phyloP scores from a whole-genome alignment of 2,113 vertebrate genomes.

The Carassius carassius region DNA sequence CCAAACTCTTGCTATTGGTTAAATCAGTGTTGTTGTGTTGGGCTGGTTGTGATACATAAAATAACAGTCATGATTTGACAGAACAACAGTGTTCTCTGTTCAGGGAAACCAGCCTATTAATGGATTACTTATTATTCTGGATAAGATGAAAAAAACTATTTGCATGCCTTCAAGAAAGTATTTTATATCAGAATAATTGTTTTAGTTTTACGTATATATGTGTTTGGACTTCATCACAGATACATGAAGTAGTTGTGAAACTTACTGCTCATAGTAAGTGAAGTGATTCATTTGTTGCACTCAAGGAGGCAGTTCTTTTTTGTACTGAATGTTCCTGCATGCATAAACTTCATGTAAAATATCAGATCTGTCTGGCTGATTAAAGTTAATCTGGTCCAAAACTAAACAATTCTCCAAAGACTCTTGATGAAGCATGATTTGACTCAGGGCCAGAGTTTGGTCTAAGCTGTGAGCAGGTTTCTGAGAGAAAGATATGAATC shows the following conservation, averaged over 20 bases:
- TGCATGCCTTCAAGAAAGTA: background rate
- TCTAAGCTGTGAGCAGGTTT: background rate
- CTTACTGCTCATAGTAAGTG: background rate
- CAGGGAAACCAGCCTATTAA: background rate
- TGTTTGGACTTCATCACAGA: background rate
- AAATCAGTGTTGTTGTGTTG: background rate
- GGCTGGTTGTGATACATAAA: background rate
- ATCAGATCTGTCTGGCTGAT: constrained; percentile 11
- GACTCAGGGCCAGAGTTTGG: background rate
- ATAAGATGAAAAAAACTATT: background rate
- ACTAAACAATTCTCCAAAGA: background rate
- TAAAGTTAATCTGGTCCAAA: constrained; percentile 21
- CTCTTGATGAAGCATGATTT: background rate
- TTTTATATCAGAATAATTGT: background rate
- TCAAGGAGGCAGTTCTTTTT: background rate
- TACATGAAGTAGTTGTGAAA: background rate
- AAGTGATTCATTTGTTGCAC: background rate
- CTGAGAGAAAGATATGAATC: constrained; percentile 1
- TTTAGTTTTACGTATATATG: background rate
- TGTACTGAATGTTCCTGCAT: constrained; percentile 28
- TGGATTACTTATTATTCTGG: background rate
- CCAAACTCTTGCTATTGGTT: background rate
- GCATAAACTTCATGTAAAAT: background rate
- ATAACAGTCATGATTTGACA: background rate
- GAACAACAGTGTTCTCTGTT: background rate